These are phyloP conservation scores for Lagenorhynchus albirostris DNA, from an alignment of 2,113 vertebrate genomes.

Conservation along the genomic window DNA sequence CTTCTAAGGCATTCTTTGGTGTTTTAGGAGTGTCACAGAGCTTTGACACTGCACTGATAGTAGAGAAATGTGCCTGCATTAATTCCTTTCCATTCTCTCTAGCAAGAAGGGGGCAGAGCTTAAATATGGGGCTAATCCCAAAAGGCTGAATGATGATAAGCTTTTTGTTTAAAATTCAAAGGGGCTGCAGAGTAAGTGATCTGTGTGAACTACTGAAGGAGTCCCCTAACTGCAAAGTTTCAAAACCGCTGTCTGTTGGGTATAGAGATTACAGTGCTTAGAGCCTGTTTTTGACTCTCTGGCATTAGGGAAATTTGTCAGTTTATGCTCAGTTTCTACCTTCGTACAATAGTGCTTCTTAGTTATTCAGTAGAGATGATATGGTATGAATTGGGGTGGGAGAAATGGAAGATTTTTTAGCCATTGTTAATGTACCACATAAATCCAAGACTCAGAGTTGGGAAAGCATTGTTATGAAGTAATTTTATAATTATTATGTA, in stretches of 20 bases:
- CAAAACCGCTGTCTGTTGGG: background rate
- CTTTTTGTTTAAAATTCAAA: background rate
- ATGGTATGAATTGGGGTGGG: background rate
- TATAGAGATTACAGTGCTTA: background rate
- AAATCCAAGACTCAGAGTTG: background rate
- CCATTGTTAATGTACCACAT: background rate
- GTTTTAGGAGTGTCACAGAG: background rate
- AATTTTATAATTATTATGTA: background rate
- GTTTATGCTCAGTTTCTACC: background rate
- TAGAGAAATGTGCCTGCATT: background rate
- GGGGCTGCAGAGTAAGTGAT: background rate
- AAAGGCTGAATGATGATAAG: background rate
- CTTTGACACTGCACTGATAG: background rate
- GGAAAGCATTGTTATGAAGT: background rate
- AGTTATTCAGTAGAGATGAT: background rate
- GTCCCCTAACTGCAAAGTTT: background rate
- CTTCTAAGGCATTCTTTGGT: background rate
- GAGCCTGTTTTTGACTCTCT: background rate
- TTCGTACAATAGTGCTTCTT: background rate
- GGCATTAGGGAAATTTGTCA: background rate
- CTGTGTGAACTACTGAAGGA: background rate
- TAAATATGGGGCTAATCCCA: background rate
- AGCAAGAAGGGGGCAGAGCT: background rate
- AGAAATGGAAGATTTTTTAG: background rate
- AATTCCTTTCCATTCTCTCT: background rate